Base-by-base conservation (phyloP, 2,888 invertebrate genomes). In the Junonia oenone region DNA sequence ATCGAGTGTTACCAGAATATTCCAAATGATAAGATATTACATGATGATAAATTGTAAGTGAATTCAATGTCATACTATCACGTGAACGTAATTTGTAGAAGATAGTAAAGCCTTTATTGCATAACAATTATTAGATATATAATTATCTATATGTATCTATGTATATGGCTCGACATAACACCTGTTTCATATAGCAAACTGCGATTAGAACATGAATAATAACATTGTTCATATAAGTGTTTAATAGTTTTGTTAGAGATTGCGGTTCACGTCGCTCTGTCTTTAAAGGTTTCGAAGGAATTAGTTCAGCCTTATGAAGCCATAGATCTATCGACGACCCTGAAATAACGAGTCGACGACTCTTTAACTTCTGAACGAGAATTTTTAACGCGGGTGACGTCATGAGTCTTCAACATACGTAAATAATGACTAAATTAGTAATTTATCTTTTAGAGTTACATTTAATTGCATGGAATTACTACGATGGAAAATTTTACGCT, bases 41-140 rank as follows among this genome's bases (percentile, higher is more conserved):
- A 47, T 31, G 63, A 64, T 64, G 61, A 63, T 17, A 54, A 38
- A 37, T 37, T 31, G 51, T 58, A 58, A 55, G 55, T 63, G 58
- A 56, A 52, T 54, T 58, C 61, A 63, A 63, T 61, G 59, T 53
- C 63, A 63, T 27, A 14, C 17, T 51, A 49, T 56, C 46, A 58
- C 47, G 51, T 48, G 47, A 15, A 35, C 6, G 13, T 47, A 45
- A 58, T 26, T 56, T 37, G 11, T 38, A 48, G 26, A 17, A 35
- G 50, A 51, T 33, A 37, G 6, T 51, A 31, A 51, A 33, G 14
- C 13, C 17, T 43, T 22, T 48, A 37, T 53, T 45, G 49, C 35
- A 15, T 33, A 52, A 52, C 22, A 3, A 22, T 22, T 22, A 22
- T 22, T 22, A 22, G 22, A 22, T 22, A 22, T 22, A 5, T 22